Evolutionary conservation across 2,113 vertebrate species (phyloP).

Genomic region (human (Homo sapiens)): GRCh38 chr11:19343001-19343500

Average conservation of each 20-base stretch:
- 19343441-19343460: not conserved
- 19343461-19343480: not conserved
- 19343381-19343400: not conserved
- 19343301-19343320: not conserved
- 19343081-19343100: not conserved
- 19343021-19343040: not conserved
- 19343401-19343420: not conserved
- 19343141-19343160: not conserved
- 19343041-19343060: not conserved
- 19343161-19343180: not conserved
- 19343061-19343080: not conserved
- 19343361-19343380: not conserved
- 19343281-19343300: not conserved
- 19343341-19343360: not conserved
- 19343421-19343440: not conserved
- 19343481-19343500: not conserved
- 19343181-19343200: not conserved
- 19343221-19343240: not conserved
- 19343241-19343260: not conserved
- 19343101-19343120: not conserved
- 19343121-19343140: not conserved
- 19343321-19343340: not conserved
- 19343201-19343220: not conserved
- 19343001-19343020: slow-evolving; percentile 32
- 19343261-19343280: not conserved